phyloP scores from a whole-genome alignment of 2,797 vertebrate genomes.

The Danio kyathit region DNA sequence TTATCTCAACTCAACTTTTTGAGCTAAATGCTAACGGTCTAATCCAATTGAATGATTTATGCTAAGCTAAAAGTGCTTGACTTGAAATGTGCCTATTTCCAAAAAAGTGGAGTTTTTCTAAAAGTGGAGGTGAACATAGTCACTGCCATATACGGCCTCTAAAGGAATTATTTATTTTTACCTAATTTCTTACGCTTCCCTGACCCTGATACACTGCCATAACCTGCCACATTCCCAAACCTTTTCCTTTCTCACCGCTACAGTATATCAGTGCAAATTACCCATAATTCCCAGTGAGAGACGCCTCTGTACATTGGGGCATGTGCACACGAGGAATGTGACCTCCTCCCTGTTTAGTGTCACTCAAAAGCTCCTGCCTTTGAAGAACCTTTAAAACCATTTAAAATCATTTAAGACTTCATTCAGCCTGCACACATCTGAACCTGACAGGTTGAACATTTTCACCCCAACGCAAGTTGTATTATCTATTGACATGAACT shows the following conservation, averaged over 20 bases:
- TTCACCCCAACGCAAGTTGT: background rate
- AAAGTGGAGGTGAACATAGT: slow-evolving; percentile 35
- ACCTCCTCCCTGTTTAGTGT: slow-evolving; percentile 63
- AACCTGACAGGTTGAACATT: slow-evolving; percentile 38
- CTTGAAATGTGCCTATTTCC: background rate
- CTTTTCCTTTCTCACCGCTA: background rate
- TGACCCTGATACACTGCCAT: slow-evolving; percentile 36
- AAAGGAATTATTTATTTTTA: background rate
- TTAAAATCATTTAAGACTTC: slow-evolving; percentile 51
- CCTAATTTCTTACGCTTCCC: slow-evolving; percentile 18
- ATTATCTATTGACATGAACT: background rate
- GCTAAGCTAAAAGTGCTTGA: no score
- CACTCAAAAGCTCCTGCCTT: slow-evolving; percentile 56
- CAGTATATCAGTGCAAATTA: slow-evolving; percentile 51
- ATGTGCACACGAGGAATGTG: slow-evolving; percentile 77
- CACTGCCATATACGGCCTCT: background rate
- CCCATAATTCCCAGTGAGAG: slow-evolving; percentile 57
- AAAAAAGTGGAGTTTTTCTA: background rate
- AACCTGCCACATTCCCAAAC: slow-evolving; percentile 53
- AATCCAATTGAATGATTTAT: no score
- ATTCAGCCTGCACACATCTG: slow-evolving; percentile 37
- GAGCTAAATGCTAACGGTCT: no score
- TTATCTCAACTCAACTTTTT: no score
- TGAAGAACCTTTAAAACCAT: slow-evolving; percentile 49
- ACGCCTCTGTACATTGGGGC: slow-evolving; percentile 69